Percentiles rank a stretch among this genome's conserved stretches.
phyloP scores from a whole-genome alignment of 2,888 invertebrate species.

The Acrobeloides nanus region DNA sequence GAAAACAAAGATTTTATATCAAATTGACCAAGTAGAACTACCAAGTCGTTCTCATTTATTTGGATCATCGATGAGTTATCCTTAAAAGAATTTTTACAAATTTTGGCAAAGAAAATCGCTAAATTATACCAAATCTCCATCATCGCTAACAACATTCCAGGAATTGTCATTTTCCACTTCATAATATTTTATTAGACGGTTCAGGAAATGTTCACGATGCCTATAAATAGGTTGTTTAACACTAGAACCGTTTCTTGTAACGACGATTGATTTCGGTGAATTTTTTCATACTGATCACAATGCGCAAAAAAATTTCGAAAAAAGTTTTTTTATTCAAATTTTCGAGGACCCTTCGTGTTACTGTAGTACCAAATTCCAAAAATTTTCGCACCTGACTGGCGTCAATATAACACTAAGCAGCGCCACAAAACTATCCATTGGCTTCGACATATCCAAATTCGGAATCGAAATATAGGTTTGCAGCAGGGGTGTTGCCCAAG shows the following conservation, averaged over 20 bases:
- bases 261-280: too few species aligned
- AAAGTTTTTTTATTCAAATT: too few species aligned
- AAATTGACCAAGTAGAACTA: constrained; percentile 43
- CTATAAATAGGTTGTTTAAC: constrained; percentile 9
- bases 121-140: constrained; percentile 26
- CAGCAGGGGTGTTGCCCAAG: constrained; percentile 42
- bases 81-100: constrained; percentile 11
- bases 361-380: too few species aligned
- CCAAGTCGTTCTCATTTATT: constrained; percentile 42
- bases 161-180: constrained; percentile 24
- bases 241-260: too few species aligned
- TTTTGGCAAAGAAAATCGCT: not conserved
- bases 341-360: too few species aligned
- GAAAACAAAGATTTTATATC: constrained; percentile 40
- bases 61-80: constrained; percentile 15
- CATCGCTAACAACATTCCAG: constrained; percentile 32
- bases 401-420: constrained; percentile 37
- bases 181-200: constrained; percentile 12
- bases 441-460: constrained; percentile 22
- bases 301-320: too few species aligned
- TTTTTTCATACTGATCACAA: too few species aligned
- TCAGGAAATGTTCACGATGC: constrained; percentile 27
- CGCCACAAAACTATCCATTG: constrained; percentile 46
- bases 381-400: constrained; percentile 30
- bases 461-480: constrained; percentile 29